These are phyloP conservation scores for Gambelia wislizenii DNA, from an alignment of 2,797 vertebrate genomes.

Conservation along the genomic window DNA sequence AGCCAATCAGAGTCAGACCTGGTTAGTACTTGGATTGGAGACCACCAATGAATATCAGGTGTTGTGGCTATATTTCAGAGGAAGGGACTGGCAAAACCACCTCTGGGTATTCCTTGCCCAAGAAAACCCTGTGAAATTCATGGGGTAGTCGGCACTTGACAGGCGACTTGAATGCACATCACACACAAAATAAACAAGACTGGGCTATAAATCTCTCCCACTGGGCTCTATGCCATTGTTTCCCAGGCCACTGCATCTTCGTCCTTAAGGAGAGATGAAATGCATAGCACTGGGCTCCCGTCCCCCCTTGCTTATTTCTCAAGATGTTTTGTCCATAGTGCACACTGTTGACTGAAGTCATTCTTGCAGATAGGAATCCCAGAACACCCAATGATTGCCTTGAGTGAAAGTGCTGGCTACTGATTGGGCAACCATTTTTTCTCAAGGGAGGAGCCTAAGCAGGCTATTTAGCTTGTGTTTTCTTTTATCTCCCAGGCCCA, in stretches of 20 bases:
- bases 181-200: not conserved
- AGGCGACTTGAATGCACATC: too few relatives aligned
- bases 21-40: too few relatives aligned
- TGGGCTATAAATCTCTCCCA: not conserved
- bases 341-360: constrained; percentile 40
- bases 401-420: constrained; percentile 22
- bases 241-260: not conserved
- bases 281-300: constrained; percentile 17
- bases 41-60: too few relatives aligned
- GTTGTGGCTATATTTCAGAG: too few relatives aligned
- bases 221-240: not conserved
- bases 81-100: too few relatives aligned
- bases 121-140: too few relatives aligned
- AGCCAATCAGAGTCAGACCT: too few relatives aligned
- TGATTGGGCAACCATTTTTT: constrained; percentile 50
- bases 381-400: constrained; percentile 56
- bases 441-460: not conserved
- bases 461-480: constrained; percentile 26
- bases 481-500: constrained; percentile 59
- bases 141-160: too few relatives aligned
- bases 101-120: too few relatives aligned
- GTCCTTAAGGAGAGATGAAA: not conserved
- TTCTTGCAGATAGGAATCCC: constrained; percentile 38
- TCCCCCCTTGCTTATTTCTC: constrained; percentile 53
- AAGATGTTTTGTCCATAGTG: constrained; percentile 54